Evolutionary conservation across 2,888 invertebrate species (phyloP).

Genomic region (Leucophenga maculata): DNA sequence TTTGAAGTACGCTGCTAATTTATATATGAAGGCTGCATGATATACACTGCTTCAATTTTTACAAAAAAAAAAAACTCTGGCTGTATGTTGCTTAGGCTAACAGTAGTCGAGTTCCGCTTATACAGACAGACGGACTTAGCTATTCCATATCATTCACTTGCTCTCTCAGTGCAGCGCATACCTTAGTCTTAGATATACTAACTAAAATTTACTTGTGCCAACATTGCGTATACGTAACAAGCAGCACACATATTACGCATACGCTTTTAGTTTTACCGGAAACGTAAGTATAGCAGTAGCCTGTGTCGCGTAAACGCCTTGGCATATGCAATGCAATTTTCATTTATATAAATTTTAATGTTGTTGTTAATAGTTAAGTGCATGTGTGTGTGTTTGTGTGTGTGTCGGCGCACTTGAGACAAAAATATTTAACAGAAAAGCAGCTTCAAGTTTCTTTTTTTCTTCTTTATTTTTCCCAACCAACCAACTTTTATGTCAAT

Average conservation of each 20-base stretch:
- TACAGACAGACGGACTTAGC: too few relatives aligned
- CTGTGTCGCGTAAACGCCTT: constrained; percentile 18
- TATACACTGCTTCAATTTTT: too few relatives aligned
- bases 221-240: neutral
- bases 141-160: too few relatives aligned
- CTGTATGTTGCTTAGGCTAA: too few relatives aligned
- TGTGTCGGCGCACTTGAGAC: constrained; percentile 11
- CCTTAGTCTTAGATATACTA: too few relatives aligned
- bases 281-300: neutral
- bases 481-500: constrained; percentile 57
- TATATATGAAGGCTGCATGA: too few relatives aligned
- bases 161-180: too few relatives aligned
- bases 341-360: constrained; percentile 59
- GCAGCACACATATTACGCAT: neutral
- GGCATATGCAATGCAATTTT: constrained; percentile 58
- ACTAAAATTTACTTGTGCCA: neutral
- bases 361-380: constrained; percentile 7
- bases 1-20: too few relatives aligned
- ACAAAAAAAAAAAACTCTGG: too few relatives aligned
- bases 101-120: too few relatives aligned
- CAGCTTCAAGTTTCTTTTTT: neutral
- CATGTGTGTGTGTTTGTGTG: constrained; percentile 10
- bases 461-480: neutral
- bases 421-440: constrained; percentile 4
- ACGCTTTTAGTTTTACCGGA: neutral